A percentile compares a stretch with the other conserved stretches of the same genome.
These are phyloP conservation scores for Oryzias javanicus DNA, from an alignment of 2,113 vertebrate species.

Conservation along the genomic window DNA sequence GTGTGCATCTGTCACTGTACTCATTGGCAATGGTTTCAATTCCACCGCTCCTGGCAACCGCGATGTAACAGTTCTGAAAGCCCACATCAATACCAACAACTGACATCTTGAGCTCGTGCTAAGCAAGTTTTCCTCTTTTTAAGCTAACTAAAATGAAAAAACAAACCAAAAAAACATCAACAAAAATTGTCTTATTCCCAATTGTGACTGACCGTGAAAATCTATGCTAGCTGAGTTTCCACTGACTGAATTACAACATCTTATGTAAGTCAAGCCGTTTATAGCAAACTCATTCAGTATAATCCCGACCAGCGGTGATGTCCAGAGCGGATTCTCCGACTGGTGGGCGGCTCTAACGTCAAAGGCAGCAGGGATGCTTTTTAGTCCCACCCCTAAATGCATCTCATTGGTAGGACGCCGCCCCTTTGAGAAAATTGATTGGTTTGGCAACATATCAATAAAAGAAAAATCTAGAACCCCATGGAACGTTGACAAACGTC, in stretches of 20 bases:
- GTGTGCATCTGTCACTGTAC: constrained; percentile 96
- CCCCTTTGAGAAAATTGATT: constrained; percentile 43
- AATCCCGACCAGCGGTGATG: constrained; percentile 61
- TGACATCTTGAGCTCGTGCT: constrained; percentile 81
- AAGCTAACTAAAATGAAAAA: constrained; percentile 49
- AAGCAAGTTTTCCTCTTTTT: constrained; percentile 38
- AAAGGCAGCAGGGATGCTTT: constrained; percentile 32
- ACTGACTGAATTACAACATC: constrained; percentile 53
- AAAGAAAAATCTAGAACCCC: constrained; percentile 76
- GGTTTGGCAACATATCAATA: constrained; percentile 53
- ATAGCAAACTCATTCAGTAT: constrained; percentile 67
- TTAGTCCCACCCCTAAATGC: constrained; percentile 44
- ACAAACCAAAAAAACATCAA: constrained; percentile 21
- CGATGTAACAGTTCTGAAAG: constrained; percentile 93
- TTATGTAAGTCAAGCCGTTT: constrained; percentile 73
- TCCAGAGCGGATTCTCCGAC: constrained; percentile 71
- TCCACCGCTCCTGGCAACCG: constrained; percentile 90
- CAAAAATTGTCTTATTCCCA: constrained; percentile 21
- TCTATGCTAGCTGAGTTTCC: constrained; percentile 19
- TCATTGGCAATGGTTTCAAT: constrained; percentile 96
- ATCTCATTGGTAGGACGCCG: constrained; percentile 58
- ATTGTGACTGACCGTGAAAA: constrained; percentile 14
- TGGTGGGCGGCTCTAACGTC: constrained; percentile 50
- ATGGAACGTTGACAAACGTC: constrained; percentile 37
- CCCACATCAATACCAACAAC: constrained; percentile 94